Evolutionary conservation across 2,888 invertebrate species (phyloP).

Genomic region (Trachelus stipa): DNA sequence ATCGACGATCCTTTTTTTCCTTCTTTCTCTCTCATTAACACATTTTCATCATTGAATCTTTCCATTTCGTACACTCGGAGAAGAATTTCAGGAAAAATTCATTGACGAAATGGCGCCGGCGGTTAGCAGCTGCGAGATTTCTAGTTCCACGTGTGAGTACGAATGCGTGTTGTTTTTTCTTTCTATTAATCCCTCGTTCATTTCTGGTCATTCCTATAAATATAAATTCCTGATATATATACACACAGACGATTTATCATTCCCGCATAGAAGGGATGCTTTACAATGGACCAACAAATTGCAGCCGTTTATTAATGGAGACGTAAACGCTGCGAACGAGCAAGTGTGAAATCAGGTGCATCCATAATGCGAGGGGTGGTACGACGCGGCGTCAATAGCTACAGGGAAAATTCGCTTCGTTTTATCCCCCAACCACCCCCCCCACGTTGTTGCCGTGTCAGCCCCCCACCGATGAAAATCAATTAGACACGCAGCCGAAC

Average conservation of each 20-base stretch:
- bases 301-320: slow-evolving; percentile 52
- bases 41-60: background rate
- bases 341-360: slow-evolving; percentile 66
- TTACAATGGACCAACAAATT: slow-evolving; percentile 59
- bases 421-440: slow-evolving; percentile 32
- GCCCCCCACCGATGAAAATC: slow-evolving; percentile 48
- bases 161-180: background rate
- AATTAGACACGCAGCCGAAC: slow-evolving; percentile 54
- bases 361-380: slow-evolving; percentile 54
- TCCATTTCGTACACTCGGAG: background rate
- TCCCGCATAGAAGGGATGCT: slow-evolving; percentile 31
- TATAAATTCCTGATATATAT: background rate
- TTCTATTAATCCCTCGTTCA: background rate
- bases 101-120: background rate
- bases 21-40: background rate
- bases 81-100: background rate
- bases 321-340: slow-evolving; percentile 53
- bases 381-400: slow-evolving; percentile 21
- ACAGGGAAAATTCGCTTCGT: background rate
- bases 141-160: background rate
- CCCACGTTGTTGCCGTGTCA: slow-evolving; percentile 29
- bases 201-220: background rate
- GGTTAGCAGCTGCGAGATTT: background rate
- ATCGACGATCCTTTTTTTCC: background rate
- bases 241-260: slow-evolving; percentile 3